phyloP scores from a whole-genome alignment of 2,797 vertebrate species.

The Xenops minutus region DNA sequence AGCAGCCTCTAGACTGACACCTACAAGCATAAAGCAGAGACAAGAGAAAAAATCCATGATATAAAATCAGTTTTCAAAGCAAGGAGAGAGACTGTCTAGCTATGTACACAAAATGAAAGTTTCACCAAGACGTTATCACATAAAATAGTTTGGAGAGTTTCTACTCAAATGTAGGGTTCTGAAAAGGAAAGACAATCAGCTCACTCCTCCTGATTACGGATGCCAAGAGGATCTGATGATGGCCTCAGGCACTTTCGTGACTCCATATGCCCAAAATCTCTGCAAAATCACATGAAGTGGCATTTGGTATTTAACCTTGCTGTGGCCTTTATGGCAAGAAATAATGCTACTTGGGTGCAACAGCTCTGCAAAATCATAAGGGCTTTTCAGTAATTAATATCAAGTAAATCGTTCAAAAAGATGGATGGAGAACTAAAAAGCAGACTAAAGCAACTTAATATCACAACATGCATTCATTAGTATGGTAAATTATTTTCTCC shows the following conservation, averaged over 20 bases:
- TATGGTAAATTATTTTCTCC: background rate
- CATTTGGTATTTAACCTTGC: constrained; percentile 5
- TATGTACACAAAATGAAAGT: background rate
- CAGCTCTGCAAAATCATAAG: background rate
- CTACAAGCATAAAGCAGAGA: background rate
- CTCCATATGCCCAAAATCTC: constrained; percentile 8
- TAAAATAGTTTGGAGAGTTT: background rate
- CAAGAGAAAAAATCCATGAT: background rate
- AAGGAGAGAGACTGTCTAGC: background rate
- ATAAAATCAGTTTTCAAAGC: constrained; percentile 4
- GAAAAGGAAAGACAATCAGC: constrained; percentile 25
- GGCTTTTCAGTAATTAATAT: background rate
- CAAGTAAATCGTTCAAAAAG: background rate
- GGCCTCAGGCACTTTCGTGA: background rate
- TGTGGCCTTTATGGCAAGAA: background rate
- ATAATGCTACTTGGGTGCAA: background rate
- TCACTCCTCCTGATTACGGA: background rate
- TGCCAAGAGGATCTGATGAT: constrained; percentile 6
- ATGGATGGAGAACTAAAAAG: background rate
- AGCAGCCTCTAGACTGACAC: background rate
- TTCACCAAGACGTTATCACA: background rate
- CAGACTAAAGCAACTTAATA: background rate
- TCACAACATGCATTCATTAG: background rate
- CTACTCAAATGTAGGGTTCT: background rate
- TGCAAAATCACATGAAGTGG: background rate